Percentiles rank a stretch among this genome's conserved stretches.
Evolutionary conservation across 2,113 vertebrate species (phyloP).

Genomic region (Carassius auratus): DNA sequence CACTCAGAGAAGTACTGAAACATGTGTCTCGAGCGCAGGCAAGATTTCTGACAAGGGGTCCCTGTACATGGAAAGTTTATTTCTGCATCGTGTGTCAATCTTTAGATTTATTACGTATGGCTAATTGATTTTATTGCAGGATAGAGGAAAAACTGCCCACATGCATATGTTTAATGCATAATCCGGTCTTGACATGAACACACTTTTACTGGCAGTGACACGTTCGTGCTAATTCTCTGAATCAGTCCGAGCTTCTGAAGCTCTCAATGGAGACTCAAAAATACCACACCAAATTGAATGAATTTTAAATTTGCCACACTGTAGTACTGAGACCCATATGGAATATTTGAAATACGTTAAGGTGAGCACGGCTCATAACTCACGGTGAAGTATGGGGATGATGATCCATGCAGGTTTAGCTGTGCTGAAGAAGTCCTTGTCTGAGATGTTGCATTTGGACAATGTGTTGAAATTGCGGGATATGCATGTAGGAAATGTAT

Average conservation of each 20-base stretch:
- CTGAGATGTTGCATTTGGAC: constrained; percentile 44
- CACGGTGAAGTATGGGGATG: constrained; percentile 23
- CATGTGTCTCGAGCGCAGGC: constrained; percentile 27
- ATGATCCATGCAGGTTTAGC: constrained; percentile 44
- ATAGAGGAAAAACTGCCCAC: constrained; percentile 52
- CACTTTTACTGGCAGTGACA: constrained; percentile 38
- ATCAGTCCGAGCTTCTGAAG: background rate
- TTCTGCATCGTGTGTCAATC: constrained; percentile 45
- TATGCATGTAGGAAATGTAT: constrained; percentile 63
- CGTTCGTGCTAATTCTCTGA: constrained; percentile 14
- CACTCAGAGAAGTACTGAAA: constrained; percentile 35
- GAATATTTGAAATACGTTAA: constrained; percentile 43
- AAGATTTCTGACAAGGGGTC: constrained; percentile 38
- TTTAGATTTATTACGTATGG: constrained; percentile 59
- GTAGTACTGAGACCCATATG: background rate
- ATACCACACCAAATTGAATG: constrained; percentile 40
- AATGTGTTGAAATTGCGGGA: constrained; percentile 59
- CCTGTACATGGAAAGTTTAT: constrained; percentile 38
- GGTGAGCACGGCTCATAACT: constrained; percentile 29
- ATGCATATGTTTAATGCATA: constrained; percentile 59
- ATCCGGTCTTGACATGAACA: constrained; percentile 36
- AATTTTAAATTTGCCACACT: constrained; percentile 42
- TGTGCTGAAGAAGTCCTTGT: constrained; percentile 21
- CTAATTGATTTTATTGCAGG: constrained; percentile 63
- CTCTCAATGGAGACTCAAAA: constrained; percentile 31